Conservation (phyloP, 2,888 invertebrate species). For the Podotricha telesiphe region DNA sequence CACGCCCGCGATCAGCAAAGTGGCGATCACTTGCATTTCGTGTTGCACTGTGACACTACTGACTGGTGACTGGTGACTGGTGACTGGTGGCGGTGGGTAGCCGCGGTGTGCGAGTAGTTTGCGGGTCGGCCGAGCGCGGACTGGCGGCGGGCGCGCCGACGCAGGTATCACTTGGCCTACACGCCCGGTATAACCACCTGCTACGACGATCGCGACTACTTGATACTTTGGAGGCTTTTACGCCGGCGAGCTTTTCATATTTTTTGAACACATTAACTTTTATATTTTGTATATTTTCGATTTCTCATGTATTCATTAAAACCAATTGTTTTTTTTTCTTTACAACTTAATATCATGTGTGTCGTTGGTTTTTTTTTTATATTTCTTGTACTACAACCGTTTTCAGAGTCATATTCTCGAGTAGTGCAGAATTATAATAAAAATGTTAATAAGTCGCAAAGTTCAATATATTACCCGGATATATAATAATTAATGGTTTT, state of each 20-base stretch:
- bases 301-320: background rate
- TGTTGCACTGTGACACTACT: slow-evolving; percentile 35
- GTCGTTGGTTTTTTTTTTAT: too few relatives aligned
- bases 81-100: slow-evolving; percentile 8
- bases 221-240: slow-evolving; percentile 66
- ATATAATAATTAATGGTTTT: background rate
- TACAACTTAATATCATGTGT: background rate
- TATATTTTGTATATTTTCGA: background rate
- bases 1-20: slow-evolving; percentile 68
- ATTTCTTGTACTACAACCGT: background rate
- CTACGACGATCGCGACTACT: slow-evolving; percentile 56
- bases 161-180: slow-evolving; percentile 81
- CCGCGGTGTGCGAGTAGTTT: slow-evolving; percentile 61
- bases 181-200: slow-evolving; percentile 80
- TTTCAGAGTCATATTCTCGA: background rate
- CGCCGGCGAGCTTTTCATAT: slow-evolving; percentile 21
- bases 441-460: background rate
- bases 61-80: slow-evolving; percentile 38
- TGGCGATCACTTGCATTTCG: slow-evolving; percentile 73
- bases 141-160: slow-evolving; percentile 70
- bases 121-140: slow-evolving; percentile 69
- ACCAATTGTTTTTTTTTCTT: background rate
- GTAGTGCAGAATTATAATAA: background rate
- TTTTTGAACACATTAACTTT: background rate
- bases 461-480: background rate